These are phyloP conservation scores for Aphodius granarius DNA, from an alignment of 2,888 invertebrate genomes.

Conservation along the genomic window DNA sequence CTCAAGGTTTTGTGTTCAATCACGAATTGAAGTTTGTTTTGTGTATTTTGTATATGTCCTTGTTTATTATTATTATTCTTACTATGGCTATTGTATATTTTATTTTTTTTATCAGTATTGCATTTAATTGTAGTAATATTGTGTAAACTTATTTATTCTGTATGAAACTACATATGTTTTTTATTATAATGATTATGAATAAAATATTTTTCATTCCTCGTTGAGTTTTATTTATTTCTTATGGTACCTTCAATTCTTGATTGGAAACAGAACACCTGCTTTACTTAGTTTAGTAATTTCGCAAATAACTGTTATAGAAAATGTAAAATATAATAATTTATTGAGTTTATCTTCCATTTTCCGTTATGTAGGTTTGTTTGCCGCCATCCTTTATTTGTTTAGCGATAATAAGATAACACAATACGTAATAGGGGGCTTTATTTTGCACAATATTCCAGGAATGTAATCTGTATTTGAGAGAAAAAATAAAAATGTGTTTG, in stretches of 20 bases:
- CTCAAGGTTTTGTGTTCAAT: slow-evolving; percentile 36
- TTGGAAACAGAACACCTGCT: background rate
- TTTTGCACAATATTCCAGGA: background rate
- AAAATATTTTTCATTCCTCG: slow-evolving; percentile 14
- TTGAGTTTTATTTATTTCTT: slow-evolving; percentile 25
- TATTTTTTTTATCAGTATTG: slow-evolving; percentile 30
- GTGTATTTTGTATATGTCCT: slow-evolving; percentile 22
- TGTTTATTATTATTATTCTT: slow-evolving; percentile 18
- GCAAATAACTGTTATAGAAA: background rate
- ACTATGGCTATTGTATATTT: slow-evolving; percentile 23
- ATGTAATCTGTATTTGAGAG: background rate
- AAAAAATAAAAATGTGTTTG: background rate
- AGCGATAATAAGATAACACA: background rate
- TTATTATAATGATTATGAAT: slow-evolving; percentile 24
- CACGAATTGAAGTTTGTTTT: slow-evolving; percentile 43
- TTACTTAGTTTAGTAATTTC: background rate
- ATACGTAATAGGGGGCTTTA: background rate
- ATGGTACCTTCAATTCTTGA: slow-evolving; percentile 39
- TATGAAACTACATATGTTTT: slow-evolving; percentile 20
- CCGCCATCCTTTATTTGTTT: background rate
- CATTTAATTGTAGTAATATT: slow-evolving; percentile 19
- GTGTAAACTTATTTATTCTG: slow-evolving; percentile 28
- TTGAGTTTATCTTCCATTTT: background rate
- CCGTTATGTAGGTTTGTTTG: background rate
- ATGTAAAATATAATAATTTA: background rate